phyloP scores from a whole-genome alignment of 2,113 vertebrate species.

The Microtus richardsoni region DNA sequence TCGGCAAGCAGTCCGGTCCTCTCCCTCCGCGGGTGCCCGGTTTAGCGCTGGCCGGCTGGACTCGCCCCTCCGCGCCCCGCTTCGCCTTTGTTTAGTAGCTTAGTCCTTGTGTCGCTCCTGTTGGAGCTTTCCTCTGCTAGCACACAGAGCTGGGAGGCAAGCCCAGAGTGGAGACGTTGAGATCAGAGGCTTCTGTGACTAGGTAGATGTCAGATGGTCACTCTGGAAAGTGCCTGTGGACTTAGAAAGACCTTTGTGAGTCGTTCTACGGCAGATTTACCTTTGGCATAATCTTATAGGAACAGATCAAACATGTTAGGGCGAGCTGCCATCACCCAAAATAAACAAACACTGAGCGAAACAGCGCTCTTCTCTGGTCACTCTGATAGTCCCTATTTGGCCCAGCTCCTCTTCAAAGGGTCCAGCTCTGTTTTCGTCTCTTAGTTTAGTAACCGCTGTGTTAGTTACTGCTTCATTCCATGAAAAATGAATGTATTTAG shows the following conservation, averaged over 20 bases:
- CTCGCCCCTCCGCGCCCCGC: neutral
- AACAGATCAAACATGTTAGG: neutral
- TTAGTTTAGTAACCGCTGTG: neutral
- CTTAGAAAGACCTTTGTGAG: neutral
- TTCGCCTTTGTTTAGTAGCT: constrained; percentile 47
- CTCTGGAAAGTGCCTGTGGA: neutral
- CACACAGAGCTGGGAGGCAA: neutral
- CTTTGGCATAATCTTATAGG: neutral
- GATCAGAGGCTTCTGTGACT: neutral
- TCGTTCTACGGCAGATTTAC: neutral
- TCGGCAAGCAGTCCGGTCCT: neutral
- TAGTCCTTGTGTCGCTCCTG: neutral
- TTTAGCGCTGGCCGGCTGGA: neutral
- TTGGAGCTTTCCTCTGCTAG: neutral
- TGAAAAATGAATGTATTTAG: neutral
- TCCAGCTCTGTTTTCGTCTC: neutral
- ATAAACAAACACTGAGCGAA: neutral
- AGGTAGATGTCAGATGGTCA: neutral
- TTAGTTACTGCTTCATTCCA: neutral
- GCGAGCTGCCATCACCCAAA: neutral
- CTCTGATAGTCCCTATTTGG: neutral
- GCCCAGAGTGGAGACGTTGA: neutral
- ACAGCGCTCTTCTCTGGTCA: neutral
- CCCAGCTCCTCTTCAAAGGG: neutral
- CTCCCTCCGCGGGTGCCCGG: fast-evolving